Conservation (phyloP, 2,888 invertebrate species). For the Caenorhabditis sp. region DNA sequence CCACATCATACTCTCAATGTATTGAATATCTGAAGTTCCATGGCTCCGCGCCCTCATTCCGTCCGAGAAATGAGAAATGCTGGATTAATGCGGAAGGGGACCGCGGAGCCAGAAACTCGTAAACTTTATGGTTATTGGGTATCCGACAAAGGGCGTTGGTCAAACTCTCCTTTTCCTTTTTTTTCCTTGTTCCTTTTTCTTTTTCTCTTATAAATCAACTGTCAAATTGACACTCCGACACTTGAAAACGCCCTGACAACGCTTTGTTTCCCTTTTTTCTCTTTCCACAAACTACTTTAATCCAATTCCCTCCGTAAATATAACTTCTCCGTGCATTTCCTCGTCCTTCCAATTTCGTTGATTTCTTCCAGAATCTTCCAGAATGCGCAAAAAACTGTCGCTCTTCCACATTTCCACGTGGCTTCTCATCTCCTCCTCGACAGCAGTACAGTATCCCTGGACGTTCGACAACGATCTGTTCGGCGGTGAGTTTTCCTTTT, state of each 20-base stretch:
- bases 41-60: slow-evolving; percentile 11
- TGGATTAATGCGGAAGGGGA: slow-evolving; percentile 39
- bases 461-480: slow-evolving; percentile 77
- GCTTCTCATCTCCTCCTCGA: not conserved
- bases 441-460: slow-evolving; percentile 72
- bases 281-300: not conserved
- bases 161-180: not conserved
- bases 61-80: slow-evolving; percentile 33
- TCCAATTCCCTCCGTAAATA: not conserved
- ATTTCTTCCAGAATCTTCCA: not conserved
- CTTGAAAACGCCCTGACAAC: slow-evolving; percentile 6
- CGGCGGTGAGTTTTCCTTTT: slow-evolving; percentile 68
- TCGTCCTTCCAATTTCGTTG: not conserved
- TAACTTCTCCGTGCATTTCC: not conserved
- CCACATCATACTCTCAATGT: slow-evolving; percentile 43
- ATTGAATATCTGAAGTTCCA: slow-evolving; percentile 37
- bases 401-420: slow-evolving; percentile 8
- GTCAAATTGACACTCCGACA: not conserved
- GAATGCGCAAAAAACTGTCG: slow-evolving; percentile 37
- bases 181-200: slow-evolving; percentile 2
- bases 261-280: not conserved
- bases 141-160: slow-evolving; percentile 22
- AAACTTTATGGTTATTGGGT: slow-evolving; percentile 56
- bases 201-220: not conserved
- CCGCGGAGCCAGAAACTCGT: slow-evolving; percentile 24